Percentiles rank a stretch among this genome's conserved stretches.
phyloP scores from a whole-genome alignment of 2,797 vertebrate species.

The Lateolabrax maculatus region DNA sequence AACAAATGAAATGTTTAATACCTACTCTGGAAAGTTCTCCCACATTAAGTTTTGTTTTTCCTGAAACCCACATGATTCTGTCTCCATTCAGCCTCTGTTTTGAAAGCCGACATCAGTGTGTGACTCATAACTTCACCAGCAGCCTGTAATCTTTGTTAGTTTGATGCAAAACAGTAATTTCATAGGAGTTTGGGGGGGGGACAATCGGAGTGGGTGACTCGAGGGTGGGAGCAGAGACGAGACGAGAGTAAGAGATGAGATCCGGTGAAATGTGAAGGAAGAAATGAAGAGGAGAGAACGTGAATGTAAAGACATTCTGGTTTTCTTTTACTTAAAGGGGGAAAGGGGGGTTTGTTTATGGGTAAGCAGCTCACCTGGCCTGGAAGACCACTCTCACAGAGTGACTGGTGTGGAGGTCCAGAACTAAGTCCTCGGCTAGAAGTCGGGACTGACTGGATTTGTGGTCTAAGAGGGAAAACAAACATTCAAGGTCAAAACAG shows the following conservation, averaged over 20 bases:
- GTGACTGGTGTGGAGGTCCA: slow-evolving; percentile 71
- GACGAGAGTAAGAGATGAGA: rapidly evolving
- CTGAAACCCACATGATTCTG: not conserved
- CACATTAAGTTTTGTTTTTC: not conserved
- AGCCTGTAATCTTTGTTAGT: not conserved
- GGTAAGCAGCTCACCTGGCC: slow-evolving; percentile 54
- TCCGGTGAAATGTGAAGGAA: rapidly evolving
- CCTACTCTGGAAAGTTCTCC: not conserved
- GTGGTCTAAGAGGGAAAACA: slow-evolving; percentile 62
- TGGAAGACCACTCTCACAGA: slow-evolving; percentile 72
- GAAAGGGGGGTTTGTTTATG: not conserved
- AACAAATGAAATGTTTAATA: not conserved
- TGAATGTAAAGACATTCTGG: too few relatives aligned
- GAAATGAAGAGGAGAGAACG: not conserved
- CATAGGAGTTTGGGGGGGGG: not conserved
- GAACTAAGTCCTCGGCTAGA: slow-evolving; percentile 62
- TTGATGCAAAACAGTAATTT: rapidly evolving
- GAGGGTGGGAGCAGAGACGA: not conserved
- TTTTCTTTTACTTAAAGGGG: too few relatives aligned
- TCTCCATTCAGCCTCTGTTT: not conserved
- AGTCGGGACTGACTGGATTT: slow-evolving; percentile 16
- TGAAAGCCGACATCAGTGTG: rapidly evolving
- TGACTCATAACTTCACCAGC: slow-evolving; percentile 16
- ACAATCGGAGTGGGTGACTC: not conserved
- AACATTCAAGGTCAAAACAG: not conserved